Percentiles rank a stretch among this genome's conserved stretches.
These are phyloP conservation scores for Bradypodion ventrale DNA, from an alignment of 2,797 vertebrate genomes.

Conservation along the genomic window DNA sequence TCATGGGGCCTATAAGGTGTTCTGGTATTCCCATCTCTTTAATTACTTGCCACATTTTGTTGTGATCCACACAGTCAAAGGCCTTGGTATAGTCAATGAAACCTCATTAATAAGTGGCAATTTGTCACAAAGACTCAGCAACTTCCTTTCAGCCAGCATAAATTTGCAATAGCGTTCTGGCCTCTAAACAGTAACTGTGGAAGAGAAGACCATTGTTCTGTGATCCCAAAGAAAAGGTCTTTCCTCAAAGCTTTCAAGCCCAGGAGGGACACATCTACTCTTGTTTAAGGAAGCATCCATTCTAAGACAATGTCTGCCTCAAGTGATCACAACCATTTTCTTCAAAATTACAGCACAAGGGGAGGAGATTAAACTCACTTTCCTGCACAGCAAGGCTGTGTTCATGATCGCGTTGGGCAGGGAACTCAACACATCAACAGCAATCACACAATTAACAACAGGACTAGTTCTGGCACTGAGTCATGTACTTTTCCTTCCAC, in stretches of 20 bases:
- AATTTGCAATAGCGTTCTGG: too few relatives aligned
- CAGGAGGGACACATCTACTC: neutral
- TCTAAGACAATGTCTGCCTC: too few relatives aligned
- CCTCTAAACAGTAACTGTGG: neutral
- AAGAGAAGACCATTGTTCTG: neutral
- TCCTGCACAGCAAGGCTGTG: neutral
- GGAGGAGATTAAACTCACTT: neutral
- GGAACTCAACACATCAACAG: neutral
- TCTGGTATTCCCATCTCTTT: too few relatives aligned
- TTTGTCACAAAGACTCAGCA: too few relatives aligned
- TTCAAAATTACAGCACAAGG: neutral
- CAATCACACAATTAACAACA: neutral
- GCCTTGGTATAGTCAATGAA: too few relatives aligned
- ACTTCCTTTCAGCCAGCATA: too few relatives aligned
- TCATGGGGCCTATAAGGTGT: too few relatives aligned
- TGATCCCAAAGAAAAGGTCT: neutral
- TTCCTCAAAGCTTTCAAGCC: neutral
- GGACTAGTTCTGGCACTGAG: neutral
- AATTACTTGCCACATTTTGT: too few relatives aligned
- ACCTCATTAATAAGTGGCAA: too few relatives aligned
- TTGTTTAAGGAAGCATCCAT: neutral
- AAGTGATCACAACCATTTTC: neutral
- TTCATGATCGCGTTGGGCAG: too few relatives aligned
- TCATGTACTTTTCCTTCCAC: neutral
- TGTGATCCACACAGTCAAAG: too few relatives aligned